These are phyloP conservation scores for Xenopus petersii DNA, from an alignment of 2,797 vertebrate species.

Conservation along the genomic window DNA sequence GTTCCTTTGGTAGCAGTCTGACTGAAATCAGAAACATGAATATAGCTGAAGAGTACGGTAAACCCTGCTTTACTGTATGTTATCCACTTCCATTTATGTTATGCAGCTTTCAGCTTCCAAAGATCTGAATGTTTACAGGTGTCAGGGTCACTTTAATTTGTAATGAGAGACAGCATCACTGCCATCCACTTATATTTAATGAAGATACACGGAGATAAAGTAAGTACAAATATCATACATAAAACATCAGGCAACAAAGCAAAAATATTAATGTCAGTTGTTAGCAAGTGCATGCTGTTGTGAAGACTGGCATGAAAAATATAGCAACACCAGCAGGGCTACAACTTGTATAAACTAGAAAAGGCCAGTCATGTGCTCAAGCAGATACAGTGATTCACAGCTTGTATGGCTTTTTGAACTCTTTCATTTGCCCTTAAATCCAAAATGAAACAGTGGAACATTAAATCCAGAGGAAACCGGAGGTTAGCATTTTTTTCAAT, in stretches of 20 bases:
- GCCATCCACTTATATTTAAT: background rate
- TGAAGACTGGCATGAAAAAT: slow-evolving; percentile 49
- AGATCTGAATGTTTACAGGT: background rate
- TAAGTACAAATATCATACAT: background rate
- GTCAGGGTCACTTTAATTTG: background rate
- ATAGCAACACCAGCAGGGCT: slow-evolving; percentile 31
- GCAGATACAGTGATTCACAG: slow-evolving; percentile 63
- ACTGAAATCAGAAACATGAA: too few species aligned
- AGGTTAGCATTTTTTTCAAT: slow-evolving; percentile 64
- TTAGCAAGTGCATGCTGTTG: slow-evolving; percentile 47
- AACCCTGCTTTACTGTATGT: background rate
- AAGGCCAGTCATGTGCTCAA: slow-evolving; percentile 53
- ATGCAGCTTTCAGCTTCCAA: background rate
- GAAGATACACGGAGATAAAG: background rate
- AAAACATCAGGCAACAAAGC: slow-evolving; percentile 23
- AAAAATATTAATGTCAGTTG: slow-evolving; percentile 20
- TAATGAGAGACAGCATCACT: background rate
- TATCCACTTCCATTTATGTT: background rate
- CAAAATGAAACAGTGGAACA: slow-evolving; percentile 64
- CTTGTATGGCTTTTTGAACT: slow-evolving; percentile 62
- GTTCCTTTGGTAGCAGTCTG: too few species aligned
- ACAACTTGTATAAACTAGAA: slow-evolving; percentile 49
- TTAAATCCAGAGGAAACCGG: slow-evolving; percentile 59
- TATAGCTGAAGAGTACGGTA: too few species aligned
- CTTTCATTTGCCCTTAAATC: slow-evolving; percentile 66